Evolutionary conservation across 2,113 vertebrate species (phyloP).

Genomic region (Petaurus breviceps): DNA sequence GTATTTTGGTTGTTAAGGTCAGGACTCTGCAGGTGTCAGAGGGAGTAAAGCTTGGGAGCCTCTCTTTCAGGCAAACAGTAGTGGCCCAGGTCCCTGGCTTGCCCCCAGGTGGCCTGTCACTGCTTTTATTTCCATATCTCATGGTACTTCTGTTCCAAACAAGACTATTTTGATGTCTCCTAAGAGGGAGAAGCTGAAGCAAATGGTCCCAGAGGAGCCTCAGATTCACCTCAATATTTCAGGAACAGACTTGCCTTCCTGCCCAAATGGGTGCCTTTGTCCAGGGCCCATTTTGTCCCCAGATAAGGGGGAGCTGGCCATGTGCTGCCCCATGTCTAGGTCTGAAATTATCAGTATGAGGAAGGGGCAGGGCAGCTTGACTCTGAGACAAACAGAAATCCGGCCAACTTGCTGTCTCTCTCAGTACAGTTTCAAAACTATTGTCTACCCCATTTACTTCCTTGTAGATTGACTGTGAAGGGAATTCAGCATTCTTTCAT

Average conservation of each 20-base stretch:
- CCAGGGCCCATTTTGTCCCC: background rate
- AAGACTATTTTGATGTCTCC: slow-evolving; percentile 52
- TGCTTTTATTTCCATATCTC: slow-evolving; percentile 36
- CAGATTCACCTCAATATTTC: background rate
- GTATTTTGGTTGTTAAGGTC: background rate
- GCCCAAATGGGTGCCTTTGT: background rate
- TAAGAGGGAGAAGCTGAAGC: background rate
- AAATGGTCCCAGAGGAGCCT: background rate
- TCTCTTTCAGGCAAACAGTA: background rate
- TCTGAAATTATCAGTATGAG: fast-evolving
- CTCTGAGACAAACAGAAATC: slow-evolving; percentile 68
- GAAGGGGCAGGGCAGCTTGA: background rate
- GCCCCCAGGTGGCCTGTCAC: background rate
- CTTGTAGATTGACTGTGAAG: slow-evolving; percentile 54
- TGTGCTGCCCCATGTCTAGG: fast-evolving
- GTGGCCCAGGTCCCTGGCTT: background rate
- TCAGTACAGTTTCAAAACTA: background rate
- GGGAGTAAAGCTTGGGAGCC: background rate
- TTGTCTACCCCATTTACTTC: slow-evolving; percentile 1
- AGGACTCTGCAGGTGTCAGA: slow-evolving; percentile 55
- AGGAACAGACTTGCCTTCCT: background rate
- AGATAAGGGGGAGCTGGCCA: background rate
- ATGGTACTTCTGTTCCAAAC: background rate
- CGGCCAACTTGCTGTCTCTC: background rate
- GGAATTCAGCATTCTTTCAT: slow-evolving; percentile 70